Evolutionary conservation across 2,888 invertebrate genomes (phyloP), one percentile per base, ranked within the genome.

Genomic region (Drosophila antonietae): DNA sequence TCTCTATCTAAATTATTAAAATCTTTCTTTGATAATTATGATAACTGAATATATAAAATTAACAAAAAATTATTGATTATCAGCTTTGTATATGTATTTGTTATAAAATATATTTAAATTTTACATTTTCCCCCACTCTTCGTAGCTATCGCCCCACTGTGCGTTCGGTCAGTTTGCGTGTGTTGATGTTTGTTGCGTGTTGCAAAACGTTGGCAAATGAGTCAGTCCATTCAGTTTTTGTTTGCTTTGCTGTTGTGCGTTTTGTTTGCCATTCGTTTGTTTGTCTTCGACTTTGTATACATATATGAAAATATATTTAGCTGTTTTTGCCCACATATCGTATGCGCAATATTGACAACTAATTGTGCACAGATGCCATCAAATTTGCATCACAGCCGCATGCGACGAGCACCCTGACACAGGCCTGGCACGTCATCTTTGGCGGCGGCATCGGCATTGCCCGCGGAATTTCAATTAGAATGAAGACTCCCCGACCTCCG

Each of bases 321-420:
- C 20, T 33, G 53, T 53, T 23, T 23, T 66, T 72, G 81, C 73
- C 66, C 53, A 74, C 88, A 82, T 73, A 86, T 76, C 83, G 78
- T 78, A 88, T 82, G 73, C 78, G 86, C 88, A 86, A 88, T 87
- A 89, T 86, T 87, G 78, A 80, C 80, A 86, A 60, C 80, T 82
- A 86, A 86, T 86, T 86, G 89, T 89, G 74, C 88, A 81, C 80
- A 83, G 85, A 83, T 87, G 84, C 78, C 62, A 86, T 82, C 89
- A 88, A 83, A 88, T 85, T 84, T 88, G 83, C 83, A 72, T 81
- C 86, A 78, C 71, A 70, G 70, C 49, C 65, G 73, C 82, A 75
- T 74, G 72, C 74, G 49, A 63, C n/a, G 31, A 59, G 63, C 66
- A 56, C 4, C 53, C 20, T 6, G 59, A 56, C 20, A 12, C 23